phyloP scores from a whole-genome alignment of 2,797 vertebrate genomes.

The Cichlasoma orientale region DNA sequence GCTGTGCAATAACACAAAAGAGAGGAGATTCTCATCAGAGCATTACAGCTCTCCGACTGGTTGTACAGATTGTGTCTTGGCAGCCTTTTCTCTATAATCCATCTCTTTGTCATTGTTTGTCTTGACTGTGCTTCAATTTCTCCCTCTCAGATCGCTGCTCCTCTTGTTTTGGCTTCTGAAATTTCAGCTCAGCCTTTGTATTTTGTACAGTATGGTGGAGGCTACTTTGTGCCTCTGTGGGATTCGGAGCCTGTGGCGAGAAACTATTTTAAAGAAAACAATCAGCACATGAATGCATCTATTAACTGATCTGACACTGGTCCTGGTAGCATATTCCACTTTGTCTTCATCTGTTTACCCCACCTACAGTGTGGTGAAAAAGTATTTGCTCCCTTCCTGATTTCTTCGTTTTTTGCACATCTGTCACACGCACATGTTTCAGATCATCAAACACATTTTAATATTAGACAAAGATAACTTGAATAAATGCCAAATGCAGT shows the following conservation, averaged over 20 bases:
- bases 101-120: slow-evolving; percentile 23
- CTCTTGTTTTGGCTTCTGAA: slow-evolving; percentile 8
- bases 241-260: not conserved
- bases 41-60: slow-evolving; percentile 9
- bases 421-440: no score
- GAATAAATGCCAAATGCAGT: not conserved
- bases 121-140: slow-evolving; percentile 12
- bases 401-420: no score
- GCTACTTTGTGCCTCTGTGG: not conserved
- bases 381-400: no score
- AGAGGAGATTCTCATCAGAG: slow-evolving; percentile 47
- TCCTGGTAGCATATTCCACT: not conserved
- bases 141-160: slow-evolving; percentile 10
- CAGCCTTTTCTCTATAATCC: slow-evolving; percentile 16
- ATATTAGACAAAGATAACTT: not conserved
- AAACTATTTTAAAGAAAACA: slow-evolving; percentile 10
- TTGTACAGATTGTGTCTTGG: slow-evolving; percentile 37
- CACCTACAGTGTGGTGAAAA: not conserved
- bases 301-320: slow-evolving; percentile 15
- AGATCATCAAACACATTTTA: no score
- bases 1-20: slow-evolving; percentile 35
- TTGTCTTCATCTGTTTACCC: not conserved
- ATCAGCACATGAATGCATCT: not conserved
- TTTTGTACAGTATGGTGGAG: not conserved
- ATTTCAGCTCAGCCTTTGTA: slow-evolving; percentile 15